phyloP scores from a whole-genome alignment of 2,113 vertebrate species.

The Anarrhichthys ocellatus region DNA sequence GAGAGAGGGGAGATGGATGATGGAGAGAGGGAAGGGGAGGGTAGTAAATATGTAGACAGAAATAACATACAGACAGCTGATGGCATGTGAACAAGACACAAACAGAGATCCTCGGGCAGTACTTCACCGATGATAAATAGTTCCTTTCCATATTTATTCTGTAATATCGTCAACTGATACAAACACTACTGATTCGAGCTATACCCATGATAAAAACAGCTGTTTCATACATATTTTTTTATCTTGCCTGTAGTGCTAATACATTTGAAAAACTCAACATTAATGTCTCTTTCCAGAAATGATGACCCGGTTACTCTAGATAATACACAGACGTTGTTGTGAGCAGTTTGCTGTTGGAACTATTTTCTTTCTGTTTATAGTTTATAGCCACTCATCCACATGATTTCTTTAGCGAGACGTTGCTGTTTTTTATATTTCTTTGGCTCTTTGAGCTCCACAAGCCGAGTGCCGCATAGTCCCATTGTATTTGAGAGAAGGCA shows the following conservation, averaged over 20 bases:
- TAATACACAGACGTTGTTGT: neutral
- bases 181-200: neutral
- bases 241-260: no score
- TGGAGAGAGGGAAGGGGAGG: slow-evolving; percentile 2
- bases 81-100: slow-evolving; percentile 21
- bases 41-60: slow-evolving; percentile 37
- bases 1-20: neutral
- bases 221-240: neutral
- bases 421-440: no score
- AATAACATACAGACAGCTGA: slow-evolving; percentile 43
- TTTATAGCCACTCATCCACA: neutral
- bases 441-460: no score
- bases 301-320: no score
- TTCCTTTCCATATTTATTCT: neutral
- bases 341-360: neutral
- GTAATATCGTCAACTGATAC: neutral
- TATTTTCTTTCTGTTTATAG: no score
- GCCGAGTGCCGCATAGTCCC: no score
- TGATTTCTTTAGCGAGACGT: no score
- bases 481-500: no score
- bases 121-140: neutral
- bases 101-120: neutral
- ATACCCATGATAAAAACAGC: neutral
- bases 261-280: no score
- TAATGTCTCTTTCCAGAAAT: no score